Conservation (phyloP, 2,888 invertebrate species). For the Prenolepis imparis region DNA sequence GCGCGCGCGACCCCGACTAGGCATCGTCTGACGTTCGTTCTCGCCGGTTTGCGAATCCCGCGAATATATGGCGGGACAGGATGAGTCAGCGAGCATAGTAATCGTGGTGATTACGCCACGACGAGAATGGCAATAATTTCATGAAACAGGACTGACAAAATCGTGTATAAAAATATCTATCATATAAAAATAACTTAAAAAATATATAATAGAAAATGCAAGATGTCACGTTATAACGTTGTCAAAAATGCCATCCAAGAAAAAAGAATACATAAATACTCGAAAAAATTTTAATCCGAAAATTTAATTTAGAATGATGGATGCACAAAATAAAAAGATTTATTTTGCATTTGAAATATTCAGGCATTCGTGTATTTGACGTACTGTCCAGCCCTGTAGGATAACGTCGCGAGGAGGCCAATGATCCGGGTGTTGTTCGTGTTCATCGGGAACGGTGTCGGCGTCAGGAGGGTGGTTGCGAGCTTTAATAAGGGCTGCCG, state of each 20-base stretch:
- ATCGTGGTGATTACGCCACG: slow-evolving; percentile 46
- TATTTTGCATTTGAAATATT: slow-evolving; percentile 18
- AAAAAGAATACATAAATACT: neutral
- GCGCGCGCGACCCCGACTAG: slow-evolving; percentile 72
- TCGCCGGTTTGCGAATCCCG: slow-evolving; percentile 79
- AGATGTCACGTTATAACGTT: neutral
- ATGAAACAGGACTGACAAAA: neutral
- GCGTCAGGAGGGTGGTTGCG: slow-evolving; percentile 75
- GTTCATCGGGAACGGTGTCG: slow-evolving; percentile 47
- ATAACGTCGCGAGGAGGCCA: slow-evolving; percentile 33
- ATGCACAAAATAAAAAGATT: neutral
- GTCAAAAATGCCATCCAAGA: neutral
- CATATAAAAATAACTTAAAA: neutral
- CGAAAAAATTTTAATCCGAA: neutral
- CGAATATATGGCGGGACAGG: slow-evolving; percentile 75
- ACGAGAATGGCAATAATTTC: neutral
- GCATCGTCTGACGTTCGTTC: slow-evolving; percentile 6
- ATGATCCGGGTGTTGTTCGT: slow-evolving; percentile 53
- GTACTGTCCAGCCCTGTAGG: slow-evolving; percentile 18
- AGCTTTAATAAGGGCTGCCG: slow-evolving; percentile 85
- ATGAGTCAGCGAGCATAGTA: slow-evolving; percentile 80
- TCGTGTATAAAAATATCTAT: neutral
- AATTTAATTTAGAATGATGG: neutral
- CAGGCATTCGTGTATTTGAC: neutral
- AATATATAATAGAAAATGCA: neutral